Evolutionary conservation across 2,113 vertebrate species (phyloP).

Genomic region (Aptenodytes forsteri): DNA sequence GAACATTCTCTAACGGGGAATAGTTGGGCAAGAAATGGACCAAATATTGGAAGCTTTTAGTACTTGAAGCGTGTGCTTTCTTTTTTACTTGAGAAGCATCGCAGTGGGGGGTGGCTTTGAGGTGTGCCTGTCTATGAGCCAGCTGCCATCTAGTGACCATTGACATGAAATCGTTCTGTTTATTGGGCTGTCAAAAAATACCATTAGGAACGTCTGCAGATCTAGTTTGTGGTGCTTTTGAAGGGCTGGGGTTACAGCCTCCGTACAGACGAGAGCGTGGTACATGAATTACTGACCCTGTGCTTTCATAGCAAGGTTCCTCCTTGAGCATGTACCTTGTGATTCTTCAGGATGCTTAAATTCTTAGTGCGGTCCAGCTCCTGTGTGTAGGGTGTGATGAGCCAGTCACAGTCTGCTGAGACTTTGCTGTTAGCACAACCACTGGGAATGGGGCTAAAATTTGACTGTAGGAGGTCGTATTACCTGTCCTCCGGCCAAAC

Average conservation of each 20-base stretch:
- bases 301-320: not conserved
- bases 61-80: rapidly evolving
- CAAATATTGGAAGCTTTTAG: not conserved
- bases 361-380: not conserved
- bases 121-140: not conserved
- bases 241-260: not conserved
- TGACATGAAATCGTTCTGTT: not conserved
- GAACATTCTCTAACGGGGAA: not conserved
- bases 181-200: not conserved
- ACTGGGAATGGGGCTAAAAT: not conserved
- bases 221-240: not conserved
- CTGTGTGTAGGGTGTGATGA: not conserved
- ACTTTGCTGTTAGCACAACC: not conserved
- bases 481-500: not conserved
- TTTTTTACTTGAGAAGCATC: not conserved
- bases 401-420: not conserved
- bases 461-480: not conserved
- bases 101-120: not conserved
- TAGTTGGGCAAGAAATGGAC: not conserved
- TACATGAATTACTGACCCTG: not conserved
- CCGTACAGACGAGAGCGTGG: rapidly evolving
- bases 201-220: rapidly evolving
- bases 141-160: conserved; percentile 54
- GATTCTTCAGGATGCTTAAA: not conserved
- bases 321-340: too few species aligned